phyloP scores from a whole-genome alignment of 2,888 invertebrate species.

The Myathropa florea region DNA sequence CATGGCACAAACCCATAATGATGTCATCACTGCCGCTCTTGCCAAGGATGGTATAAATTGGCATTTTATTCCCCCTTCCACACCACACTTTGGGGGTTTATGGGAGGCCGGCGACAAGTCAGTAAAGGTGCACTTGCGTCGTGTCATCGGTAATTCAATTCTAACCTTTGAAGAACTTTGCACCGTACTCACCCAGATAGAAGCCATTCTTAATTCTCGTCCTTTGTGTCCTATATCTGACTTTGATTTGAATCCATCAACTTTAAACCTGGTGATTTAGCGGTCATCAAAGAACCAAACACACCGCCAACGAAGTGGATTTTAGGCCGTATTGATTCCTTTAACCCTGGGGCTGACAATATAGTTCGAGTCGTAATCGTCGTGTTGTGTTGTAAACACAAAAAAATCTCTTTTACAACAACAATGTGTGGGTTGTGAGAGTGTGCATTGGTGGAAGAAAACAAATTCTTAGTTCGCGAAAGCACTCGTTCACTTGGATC shows the following conservation, averaged over 20 bases:
- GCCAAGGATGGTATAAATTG: conserved; percentile 54
- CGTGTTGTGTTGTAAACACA: no score
- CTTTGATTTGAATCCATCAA: conserved; percentile 37
- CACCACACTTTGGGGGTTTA: conserved; percentile 54
- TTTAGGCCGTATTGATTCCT: no score
- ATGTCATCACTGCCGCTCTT: conserved; percentile 32
- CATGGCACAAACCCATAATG: conserved; percentile 31
- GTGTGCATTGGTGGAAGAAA: no score
- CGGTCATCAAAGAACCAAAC: conserved; percentile 4
- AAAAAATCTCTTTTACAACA: no score
- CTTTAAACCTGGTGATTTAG: conserved; percentile 29
- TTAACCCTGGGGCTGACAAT: no score
- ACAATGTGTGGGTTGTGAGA: no score
- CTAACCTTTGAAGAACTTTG: conserved; percentile 28
- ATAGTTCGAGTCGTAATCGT: no score
- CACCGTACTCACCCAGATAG: conserved; percentile 42
- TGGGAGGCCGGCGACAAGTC: conserved; percentile 61
- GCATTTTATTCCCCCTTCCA: conserved; percentile 57
- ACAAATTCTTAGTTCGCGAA: no score
- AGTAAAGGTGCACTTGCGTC: conserved; percentile 55
- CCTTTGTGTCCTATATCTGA: conserved; percentile 34
- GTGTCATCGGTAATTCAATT: conserved; percentile 23
- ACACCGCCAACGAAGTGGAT: neutral
- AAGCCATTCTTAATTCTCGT: conserved; percentile 57
- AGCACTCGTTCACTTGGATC: no score